These are phyloP conservation scores for Aegithalos caudatus DNA, from an alignment of 2,113 vertebrate genomes.

Conservation along the genomic window DNA sequence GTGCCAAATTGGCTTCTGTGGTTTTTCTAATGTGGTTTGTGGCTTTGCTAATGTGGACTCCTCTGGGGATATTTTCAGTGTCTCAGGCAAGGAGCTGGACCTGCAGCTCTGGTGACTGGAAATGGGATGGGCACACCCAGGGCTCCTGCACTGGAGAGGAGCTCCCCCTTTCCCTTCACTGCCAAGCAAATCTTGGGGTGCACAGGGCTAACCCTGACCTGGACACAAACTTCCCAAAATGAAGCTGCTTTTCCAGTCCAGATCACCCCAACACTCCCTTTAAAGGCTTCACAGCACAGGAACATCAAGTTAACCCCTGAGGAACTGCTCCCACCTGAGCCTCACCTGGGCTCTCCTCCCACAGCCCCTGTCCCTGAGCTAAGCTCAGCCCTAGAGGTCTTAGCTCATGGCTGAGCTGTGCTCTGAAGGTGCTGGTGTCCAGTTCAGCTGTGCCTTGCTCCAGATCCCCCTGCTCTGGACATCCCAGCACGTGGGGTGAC, in stretches of 20 bases:
- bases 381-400: background rate
- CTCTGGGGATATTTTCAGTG: conserved; percentile 27
- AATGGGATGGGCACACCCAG: background rate
- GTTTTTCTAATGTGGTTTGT: conserved; percentile 59
- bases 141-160: background rate
- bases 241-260: background rate
- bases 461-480: background rate
- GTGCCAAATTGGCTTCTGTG: conserved; percentile 54
- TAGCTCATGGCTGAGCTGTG: background rate
- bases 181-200: background rate
- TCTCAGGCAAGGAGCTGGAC: conserved; percentile 10
- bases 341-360: background rate
- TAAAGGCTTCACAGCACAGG: background rate
- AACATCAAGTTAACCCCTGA: background rate
- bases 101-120: background rate
- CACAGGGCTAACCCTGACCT: background rate
- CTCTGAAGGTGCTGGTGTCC: rapidly evolving
- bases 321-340: background rate
- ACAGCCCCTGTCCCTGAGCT: background rate
- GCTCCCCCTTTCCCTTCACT: background rate
- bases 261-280: background rate
- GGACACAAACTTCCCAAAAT: background rate
- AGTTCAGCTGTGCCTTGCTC: background rate
- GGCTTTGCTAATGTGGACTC: conserved; percentile 54
- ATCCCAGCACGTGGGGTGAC: no score